Conservation (phyloP, 2,797 vertebrate species). For the Phalanger gymnotis region DNA sequence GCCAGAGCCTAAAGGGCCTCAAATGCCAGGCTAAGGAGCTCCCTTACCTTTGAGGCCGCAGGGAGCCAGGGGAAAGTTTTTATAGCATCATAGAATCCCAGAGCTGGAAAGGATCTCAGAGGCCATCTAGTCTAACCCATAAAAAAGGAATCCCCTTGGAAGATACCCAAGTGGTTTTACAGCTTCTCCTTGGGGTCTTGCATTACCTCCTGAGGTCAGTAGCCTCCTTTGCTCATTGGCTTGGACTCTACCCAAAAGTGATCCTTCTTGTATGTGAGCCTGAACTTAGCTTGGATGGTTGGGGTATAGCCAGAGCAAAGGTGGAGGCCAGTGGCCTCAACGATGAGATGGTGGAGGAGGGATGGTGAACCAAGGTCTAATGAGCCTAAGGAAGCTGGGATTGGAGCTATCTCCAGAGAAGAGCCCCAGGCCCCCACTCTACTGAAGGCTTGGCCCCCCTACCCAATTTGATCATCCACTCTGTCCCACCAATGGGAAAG, state of each 20-base stretch:
- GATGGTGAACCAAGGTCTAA: not conserved
- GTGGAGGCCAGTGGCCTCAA: no score
- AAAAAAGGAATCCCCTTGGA: not conserved
- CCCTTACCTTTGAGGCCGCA: not conserved
- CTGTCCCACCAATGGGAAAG: not conserved
- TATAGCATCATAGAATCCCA: not conserved
- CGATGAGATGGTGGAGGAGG: not conserved
- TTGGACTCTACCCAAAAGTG: not conserved
- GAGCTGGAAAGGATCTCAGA: not conserved
- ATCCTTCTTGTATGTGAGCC: no score
- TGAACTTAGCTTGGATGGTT: not conserved
- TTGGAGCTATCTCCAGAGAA: not conserved
- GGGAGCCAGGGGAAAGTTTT: constrained; percentile 1
- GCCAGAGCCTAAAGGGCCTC: not conserved
- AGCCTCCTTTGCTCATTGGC: not conserved
- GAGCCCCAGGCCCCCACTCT: not conserved
- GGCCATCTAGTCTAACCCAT: not conserved
- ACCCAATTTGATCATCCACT: no score
- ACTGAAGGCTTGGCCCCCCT: no score
- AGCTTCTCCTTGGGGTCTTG: not conserved
- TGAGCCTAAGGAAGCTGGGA: not conserved
- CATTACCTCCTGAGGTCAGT: not conserved
- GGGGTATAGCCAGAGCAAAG: not conserved
- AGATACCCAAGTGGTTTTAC: not conserved
- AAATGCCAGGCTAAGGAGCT: no score